These are phyloP conservation scores for Sandelia bainsii DNA, from an alignment of 2,797 vertebrate species.

Conservation along the genomic window DNA sequence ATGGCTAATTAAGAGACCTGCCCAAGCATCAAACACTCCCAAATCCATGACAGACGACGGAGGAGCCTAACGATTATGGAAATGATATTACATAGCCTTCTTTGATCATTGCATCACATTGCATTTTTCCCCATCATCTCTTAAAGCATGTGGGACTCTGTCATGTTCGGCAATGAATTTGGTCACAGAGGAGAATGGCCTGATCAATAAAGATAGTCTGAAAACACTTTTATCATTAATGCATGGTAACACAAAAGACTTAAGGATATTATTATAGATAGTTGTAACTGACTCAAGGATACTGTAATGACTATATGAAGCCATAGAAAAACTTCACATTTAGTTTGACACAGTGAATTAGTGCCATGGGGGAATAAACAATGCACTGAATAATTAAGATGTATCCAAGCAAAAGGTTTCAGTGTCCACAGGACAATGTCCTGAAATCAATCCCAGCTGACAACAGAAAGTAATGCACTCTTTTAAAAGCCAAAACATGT, in stretches of 20 bases:
- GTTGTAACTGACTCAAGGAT: conserved; percentile 70
- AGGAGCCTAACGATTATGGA: conserved; percentile 84
- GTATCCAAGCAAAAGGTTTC: conserved; percentile 71
- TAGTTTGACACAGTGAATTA: conserved; percentile 71
- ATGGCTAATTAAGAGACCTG: conserved; percentile 85
- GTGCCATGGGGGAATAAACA: conserved; percentile 72
- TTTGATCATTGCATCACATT: conserved; percentile 88
- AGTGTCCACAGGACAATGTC: conserved; percentile 76
- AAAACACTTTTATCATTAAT: conserved; percentile 77
- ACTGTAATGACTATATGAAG: conserved; percentile 68
- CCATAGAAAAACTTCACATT: conserved; percentile 53
- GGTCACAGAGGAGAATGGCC: conserved; percentile 80
- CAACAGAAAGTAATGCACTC: conserved; percentile 55
- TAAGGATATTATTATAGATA: conserved; percentile 79
- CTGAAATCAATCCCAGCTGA: conserved; percentile 76
- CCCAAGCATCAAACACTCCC: conserved; percentile 83
- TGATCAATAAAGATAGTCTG: conserved; percentile 82
- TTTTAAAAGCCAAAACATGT: conserved; percentile 69
- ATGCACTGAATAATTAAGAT: conserved; percentile 76
- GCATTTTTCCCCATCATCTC: conserved; percentile 78
- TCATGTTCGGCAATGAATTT: conserved; percentile 75
- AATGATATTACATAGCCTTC: conserved; percentile 85
- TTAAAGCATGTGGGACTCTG: conserved; percentile 78
- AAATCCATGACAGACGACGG: conserved; percentile 81
- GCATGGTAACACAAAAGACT: conserved; percentile 73